phyloP scores from a whole-genome alignment of 2,113 vertebrate species.

The Genyomyrus donnyi region DNA sequence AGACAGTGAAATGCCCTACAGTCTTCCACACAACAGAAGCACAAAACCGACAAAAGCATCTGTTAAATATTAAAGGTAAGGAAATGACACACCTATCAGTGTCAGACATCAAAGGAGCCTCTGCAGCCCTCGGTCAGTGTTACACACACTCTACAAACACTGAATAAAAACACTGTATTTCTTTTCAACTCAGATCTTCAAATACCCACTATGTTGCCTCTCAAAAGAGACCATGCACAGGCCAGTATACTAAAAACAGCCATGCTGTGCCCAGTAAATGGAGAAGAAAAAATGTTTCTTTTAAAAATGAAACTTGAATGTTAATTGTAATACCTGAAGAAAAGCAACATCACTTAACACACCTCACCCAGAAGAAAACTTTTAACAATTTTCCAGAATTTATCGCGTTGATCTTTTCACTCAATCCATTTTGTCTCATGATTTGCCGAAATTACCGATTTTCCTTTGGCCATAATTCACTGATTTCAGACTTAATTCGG shows the following conservation, averaged over 20 bases:
- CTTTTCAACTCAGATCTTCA: not conserved
- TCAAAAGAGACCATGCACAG: not conserved
- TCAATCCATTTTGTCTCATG: slow-evolving; percentile 17
- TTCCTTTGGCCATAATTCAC: not conserved
- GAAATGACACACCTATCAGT: not conserved
- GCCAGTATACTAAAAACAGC: slow-evolving; percentile 6
- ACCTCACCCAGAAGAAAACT: slow-evolving; percentile 7
- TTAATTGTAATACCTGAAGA: slow-evolving; percentile 24
- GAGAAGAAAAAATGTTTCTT: slow-evolving; percentile 23
- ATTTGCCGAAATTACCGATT: not conserved
- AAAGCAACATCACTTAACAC: slow-evolving; percentile 18
- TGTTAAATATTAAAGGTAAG: not conserved
- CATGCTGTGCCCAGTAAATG: slow-evolving; percentile 21
- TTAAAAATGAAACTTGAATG: slow-evolving; percentile 22
- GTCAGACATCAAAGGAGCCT: not conserved
- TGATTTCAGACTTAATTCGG: not conserved
- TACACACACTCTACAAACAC: not conserved
- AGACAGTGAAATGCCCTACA: not conserved
- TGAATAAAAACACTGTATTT: not conserved
- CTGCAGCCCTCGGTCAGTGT: not conserved
- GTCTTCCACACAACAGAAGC: not conserved
- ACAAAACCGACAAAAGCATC: not conserved
- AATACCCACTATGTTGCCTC: not conserved
- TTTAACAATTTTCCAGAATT: slow-evolving; percentile 24
- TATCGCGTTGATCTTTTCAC: slow-evolving; percentile 33